These are phyloP conservation scores for Carcina quercana DNA, from an alignment of 2,888 invertebrate species.

Conservation along the genomic window DNA sequence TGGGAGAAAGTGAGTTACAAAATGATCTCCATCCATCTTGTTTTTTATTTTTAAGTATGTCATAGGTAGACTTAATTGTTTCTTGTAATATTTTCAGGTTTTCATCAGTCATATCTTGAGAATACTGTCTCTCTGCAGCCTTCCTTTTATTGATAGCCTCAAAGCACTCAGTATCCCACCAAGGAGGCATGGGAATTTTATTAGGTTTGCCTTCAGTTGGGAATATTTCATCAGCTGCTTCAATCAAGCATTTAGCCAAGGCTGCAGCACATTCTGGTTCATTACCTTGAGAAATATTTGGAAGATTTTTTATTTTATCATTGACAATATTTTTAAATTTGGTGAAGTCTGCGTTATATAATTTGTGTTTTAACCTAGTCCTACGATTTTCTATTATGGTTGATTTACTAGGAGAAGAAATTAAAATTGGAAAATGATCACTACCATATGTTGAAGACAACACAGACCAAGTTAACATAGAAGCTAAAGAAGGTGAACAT, in stretches of 20 bases:
- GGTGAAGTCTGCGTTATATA: slow-evolving; percentile 4
- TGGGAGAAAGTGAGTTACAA: slow-evolving; percentile 10
- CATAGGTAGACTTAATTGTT: slow-evolving; percentile 1
- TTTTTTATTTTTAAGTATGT: slow-evolving; percentile 8
- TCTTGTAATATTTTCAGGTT: slow-evolving; percentile 3
- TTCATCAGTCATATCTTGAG: too few species aligned
- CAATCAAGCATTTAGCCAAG: neutral
- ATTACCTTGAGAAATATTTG: neutral
- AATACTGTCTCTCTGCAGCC: too few species aligned
- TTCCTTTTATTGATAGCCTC: too few species aligned
- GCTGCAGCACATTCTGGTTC: neutral
- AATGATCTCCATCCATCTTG: slow-evolving; percentile 9
- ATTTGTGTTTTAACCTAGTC: slow-evolving; percentile 6
- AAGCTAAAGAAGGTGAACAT: slow-evolving; percentile 8
- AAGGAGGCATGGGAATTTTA: slow-evolving; percentile 5
- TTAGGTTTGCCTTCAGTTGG: slow-evolving; percentile 2
- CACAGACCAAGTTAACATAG: slow-evolving; percentile 2
- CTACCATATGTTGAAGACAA: slow-evolving; percentile 7
- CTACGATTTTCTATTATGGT: neutral
- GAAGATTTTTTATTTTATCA: neutral
- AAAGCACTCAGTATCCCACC: slow-evolving; percentile 13
- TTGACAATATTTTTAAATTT: neutral
- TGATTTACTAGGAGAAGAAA: neutral
- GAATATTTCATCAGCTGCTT: neutral
- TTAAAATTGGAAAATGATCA: slow-evolving; percentile 12